A percentile compares a stretch with the other conserved stretches of the same genome.
These are phyloP conservation scores for Ennomos fuscantarius DNA, from an alignment of 2,888 invertebrate species.

Conservation along the genomic window DNA sequence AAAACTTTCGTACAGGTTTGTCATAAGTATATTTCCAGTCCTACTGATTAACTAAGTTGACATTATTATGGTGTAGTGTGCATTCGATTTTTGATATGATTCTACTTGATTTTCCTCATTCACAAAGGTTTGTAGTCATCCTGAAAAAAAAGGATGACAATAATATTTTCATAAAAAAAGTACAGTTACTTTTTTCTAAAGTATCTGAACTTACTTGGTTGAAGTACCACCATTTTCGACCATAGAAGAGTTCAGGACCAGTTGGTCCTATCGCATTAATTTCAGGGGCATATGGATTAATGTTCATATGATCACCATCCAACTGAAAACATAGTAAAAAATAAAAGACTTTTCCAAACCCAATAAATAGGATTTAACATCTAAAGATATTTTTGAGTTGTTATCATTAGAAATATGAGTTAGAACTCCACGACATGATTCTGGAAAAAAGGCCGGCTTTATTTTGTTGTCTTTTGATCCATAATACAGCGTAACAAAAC, in stretches of 20 bases:
- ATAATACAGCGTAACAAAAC: too few species aligned
- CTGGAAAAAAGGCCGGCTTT: too few species aligned
- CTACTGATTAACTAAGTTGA: not conserved
- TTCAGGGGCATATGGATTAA: conserved; percentile 66
- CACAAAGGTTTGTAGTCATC: conserved; percentile 68
- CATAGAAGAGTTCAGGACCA: conserved; percentile 63
- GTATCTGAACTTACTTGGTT: conserved; percentile 63
- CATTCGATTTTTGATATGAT: not conserved
- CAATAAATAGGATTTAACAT: too few species aligned
- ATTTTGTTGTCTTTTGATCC: too few species aligned
- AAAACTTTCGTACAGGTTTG: not conserved
- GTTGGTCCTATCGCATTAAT: conserved; percentile 53
- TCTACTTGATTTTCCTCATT: conserved; percentile 20
- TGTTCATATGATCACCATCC: conserved; percentile 74
- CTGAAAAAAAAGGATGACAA: conserved; percentile 54
- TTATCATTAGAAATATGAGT: too few species aligned
- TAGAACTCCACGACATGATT: too few species aligned
- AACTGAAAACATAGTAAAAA: conserved; percentile 49
- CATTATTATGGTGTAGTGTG: too few species aligned
- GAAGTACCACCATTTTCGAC: conserved; percentile 79
- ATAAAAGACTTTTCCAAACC: too few species aligned
- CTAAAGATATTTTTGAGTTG: too few species aligned
- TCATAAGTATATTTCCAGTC: not conserved
- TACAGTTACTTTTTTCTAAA: too few species aligned
- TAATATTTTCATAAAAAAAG: not conserved